Evolutionary conservation across 2,888 invertebrate species (phyloP), one percentile per base, ranked within the genome.

Genomic region (Oligia strigilis): DNA sequence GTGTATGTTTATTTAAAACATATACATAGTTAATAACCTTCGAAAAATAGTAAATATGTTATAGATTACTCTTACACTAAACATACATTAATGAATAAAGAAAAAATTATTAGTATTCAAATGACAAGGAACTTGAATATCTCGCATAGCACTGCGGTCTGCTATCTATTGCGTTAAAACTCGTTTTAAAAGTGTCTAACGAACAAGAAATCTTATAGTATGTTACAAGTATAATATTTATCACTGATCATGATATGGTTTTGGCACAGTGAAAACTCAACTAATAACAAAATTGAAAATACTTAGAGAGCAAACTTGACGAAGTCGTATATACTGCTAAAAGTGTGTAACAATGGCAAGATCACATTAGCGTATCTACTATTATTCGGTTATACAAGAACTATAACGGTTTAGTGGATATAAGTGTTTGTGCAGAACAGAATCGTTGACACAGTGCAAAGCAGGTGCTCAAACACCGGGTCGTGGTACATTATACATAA

Each of bases 31-130:
- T 88, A 96, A 96, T 95, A 95, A 95, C 93, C 93, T 92, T 97
- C 96, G 95, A 96, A 97, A 96, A 96, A 96, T 96, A 96, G 95
- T 93, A 93, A 94, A 94, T 95, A 94, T 95, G 91, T 94, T 95
- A 89, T 93, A 94, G 94, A 94, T 94, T 92, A 91, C 92, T 85
- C 89, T 89, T 89, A 95, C 87, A 93, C 92, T 95, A 92, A 93
- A 95, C 91, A 93, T 92, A 92, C 88, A 88, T 91, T 90, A 93
- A 91, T 91, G 90, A 92, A 92, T 90, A 92, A 92, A 93, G 90
- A 94, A 92, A 83, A 80, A 83, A 90, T 85, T 29, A 92, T 84
- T 90, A 91, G 88, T 90, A 91, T 92, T 91, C 91, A 93, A 87
- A 92, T 94, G 93, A 92, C 91, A 93, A 96, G 96, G 96, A 96